Evolutionary conservation across 2,113 vertebrate genomes (phyloP), one percentile per base, ranked within the genome.

Genomic region (Bolborhynchus lineola): DNA sequence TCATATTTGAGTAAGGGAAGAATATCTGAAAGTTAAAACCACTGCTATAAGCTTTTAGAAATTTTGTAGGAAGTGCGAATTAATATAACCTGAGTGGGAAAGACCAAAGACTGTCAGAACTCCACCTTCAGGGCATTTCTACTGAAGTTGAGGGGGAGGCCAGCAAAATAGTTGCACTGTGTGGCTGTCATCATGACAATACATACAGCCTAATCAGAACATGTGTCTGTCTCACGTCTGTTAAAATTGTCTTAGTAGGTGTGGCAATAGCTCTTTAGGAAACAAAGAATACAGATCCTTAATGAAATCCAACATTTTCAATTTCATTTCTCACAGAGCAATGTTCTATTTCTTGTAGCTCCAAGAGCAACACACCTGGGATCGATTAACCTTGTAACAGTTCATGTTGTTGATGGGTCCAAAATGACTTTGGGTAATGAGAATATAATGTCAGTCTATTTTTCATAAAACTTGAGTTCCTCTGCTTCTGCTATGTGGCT

Each of bases 281-380:
- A 93, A 74, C 52, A 91, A 79, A 79, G 33, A 44, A 83, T 33
- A 67, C 18, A 83, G 44, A 77, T 87, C 21, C 64, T 86, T 92
- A 37, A 29, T 84, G 69, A 86, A 95, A 95, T 76, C 50, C 82
- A 85, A 39, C 49, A 50, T 82, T 52, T 80, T 91, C 75, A 19
- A 71, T 92, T 84, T 86, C 31, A 25, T 42, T 55, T 92, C 92
- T 84, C 79, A 93, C 55, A 86, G 52, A 92, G 76, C 62, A 80
- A 70, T 94, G 47, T 95, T 95, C 96, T 97, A 79, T 97, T 95
- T 94, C 90, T 96, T 92, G 16, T 94, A 97, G 97, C 89, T 96
- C 95, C 93, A 96, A 96, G 53, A 92, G 37, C 82, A 92, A 88
- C 95, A 67, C 86, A 93, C 80, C 94, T 92, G 86, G 96, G 94